phyloP scores from a whole-genome alignment of 1,140 invertebrate species.

The Apis mellifera region DNA sequence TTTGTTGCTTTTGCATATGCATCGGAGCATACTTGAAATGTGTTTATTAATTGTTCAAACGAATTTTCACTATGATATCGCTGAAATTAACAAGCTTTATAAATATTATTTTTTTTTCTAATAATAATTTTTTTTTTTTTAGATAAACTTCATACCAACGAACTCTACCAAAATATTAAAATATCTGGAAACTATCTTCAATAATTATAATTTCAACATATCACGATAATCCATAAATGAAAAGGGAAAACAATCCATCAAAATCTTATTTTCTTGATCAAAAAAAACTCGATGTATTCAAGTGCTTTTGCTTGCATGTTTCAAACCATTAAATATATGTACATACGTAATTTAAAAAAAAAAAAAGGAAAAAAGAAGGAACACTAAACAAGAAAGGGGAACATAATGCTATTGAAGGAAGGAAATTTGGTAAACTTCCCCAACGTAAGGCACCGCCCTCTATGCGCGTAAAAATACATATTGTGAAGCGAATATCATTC shows the following conservation, averaged over 20 bases:
- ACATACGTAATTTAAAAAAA: too few species aligned
- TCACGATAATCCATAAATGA: too few species aligned
- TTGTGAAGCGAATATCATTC: not conserved
- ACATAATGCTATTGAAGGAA: not conserved
- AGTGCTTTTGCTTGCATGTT: too few species aligned
- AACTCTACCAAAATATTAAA: too few species aligned
- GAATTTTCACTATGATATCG: not conserved
- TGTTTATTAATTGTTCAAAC: conserved; percentile 2
- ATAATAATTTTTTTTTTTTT: not conserved
- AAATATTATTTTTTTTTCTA: not conserved
- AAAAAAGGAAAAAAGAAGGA: not conserved
- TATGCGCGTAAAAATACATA: not conserved
- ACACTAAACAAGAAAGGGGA: not conserved
- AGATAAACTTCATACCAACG: too few species aligned
- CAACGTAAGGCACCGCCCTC: too few species aligned
- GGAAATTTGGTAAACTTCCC: not conserved
- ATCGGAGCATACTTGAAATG: not conserved
- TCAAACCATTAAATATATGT: too few species aligned
- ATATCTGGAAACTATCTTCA: too few species aligned
- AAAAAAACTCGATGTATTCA: too few species aligned
- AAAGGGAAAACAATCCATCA: too few species aligned
- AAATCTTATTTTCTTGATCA: too few species aligned
- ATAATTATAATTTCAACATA: too few species aligned
- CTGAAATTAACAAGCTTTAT: not conserved
- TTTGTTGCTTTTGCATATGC: not conserved